Percentiles rank a stretch among this genome's conserved stretches.
Evolutionary conservation across 2,888 invertebrate genomes (phyloP).

Genomic region (Pammene aurita): DNA sequence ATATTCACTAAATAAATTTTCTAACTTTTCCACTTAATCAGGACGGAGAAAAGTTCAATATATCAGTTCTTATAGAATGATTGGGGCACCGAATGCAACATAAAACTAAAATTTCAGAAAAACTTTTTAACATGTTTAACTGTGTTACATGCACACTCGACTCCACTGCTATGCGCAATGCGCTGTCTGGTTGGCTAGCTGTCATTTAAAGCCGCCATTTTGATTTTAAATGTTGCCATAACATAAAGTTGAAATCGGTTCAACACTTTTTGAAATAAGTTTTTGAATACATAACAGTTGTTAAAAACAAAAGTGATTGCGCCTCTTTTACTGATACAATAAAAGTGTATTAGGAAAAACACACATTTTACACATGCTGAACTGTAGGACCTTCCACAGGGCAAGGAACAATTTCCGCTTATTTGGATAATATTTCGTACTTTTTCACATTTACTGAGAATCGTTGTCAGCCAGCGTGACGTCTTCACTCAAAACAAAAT

Average conservation of each 20-base stretch:
- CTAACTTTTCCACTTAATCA: conserved; percentile 85
- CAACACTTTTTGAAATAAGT: conserved; percentile 18
- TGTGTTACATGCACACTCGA: conserved; percentile 79
- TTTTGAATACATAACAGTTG: no score
- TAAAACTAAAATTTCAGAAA: conserved; percentile 86
- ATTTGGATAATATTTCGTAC: no score
- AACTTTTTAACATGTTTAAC: conserved; percentile 90
- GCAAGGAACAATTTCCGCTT: no score
- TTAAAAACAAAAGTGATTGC: not conserved
- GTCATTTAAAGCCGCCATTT: conserved; percentile 63
- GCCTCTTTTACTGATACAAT: no score
- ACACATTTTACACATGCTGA: no score
- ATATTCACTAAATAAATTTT: conserved; percentile 80
- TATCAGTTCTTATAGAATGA: conserved; percentile 88
- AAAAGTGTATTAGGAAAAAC: no score
- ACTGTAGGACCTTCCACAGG: no score
- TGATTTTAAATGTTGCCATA: conserved; percentile 56
- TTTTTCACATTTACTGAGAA: not conserved
- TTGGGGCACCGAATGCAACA: conserved; percentile 88
- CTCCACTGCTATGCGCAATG: conserved; percentile 75
- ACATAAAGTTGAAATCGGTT: conserved; percentile 16
- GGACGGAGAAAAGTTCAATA: conserved; percentile 90
- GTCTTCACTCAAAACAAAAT: no score
- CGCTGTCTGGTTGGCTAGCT: conserved; percentile 64
- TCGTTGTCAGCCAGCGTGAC: not conserved